These are phyloP conservation scores for Chromis chromis DNA, from an alignment of 2,797 vertebrate genomes.

Conservation along the genomic window DNA sequence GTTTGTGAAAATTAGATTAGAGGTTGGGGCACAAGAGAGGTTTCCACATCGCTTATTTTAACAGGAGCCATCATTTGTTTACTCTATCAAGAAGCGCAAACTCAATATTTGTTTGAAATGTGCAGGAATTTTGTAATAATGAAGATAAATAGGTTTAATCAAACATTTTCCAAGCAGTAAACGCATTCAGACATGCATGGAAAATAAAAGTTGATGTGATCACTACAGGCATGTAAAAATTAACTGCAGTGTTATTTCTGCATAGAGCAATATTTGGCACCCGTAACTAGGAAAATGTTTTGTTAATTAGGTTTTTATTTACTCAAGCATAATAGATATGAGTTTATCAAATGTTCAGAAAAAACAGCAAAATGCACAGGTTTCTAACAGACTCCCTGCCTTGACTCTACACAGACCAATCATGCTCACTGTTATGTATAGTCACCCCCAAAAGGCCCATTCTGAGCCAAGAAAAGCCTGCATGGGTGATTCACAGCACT, in stretches of 20 bases:
- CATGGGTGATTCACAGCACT: slow-evolving; percentile 18
- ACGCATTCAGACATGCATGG: slow-evolving; percentile 27
- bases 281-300: too few relatives aligned
- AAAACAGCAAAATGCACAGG: too few relatives aligned
- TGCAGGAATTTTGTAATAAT: slow-evolving; percentile 6
- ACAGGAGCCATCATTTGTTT: slow-evolving; percentile 3
- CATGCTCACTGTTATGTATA: too few relatives aligned
- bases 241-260: neutral
- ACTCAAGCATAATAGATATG: too few relatives aligned
- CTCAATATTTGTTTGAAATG: neutral
- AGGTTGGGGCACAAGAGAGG: neutral
- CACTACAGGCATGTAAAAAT: slow-evolving; percentile 19
- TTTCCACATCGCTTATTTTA: neutral
- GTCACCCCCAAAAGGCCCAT: too few relatives aligned
- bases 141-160: slow-evolving; percentile 40
- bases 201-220: slow-evolving; percentile 42
- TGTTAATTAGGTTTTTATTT: too few relatives aligned
- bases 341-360: too few relatives aligned
- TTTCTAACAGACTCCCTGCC: too few relatives aligned
- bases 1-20: slow-evolving; percentile 12
- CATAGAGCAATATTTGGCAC: too few relatives aligned
- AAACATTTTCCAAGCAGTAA: slow-evolving; percentile 11
- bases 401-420: too few relatives aligned
- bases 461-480: too few relatives aligned
- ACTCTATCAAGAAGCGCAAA: neutral